Evolutionary conservation across 2,888 invertebrate genomes (phyloP).

Genomic region (Orthosia cruda): DNA sequence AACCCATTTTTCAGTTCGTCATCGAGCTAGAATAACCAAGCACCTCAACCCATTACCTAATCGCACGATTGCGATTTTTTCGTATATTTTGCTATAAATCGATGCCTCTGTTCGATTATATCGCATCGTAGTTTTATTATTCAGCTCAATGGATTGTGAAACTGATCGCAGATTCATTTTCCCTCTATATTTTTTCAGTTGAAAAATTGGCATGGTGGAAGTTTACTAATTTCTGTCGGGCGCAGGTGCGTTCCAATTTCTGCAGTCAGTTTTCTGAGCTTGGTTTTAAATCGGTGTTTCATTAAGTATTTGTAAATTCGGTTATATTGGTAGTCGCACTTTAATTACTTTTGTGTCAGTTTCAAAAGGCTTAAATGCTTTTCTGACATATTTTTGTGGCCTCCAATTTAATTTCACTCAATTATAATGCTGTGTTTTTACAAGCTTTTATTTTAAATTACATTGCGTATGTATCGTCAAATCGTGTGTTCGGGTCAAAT

Average conservation of each 20-base stretch:
- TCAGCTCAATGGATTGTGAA: slow-evolving; percentile 78
- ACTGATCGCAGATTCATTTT: slow-evolving; percentile 71
- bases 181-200: slow-evolving; percentile 31
- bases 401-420: neutral
- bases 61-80: slow-evolving; percentile 43
- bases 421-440: neutral
- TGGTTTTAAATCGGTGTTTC: neutral
- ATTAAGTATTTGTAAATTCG: slow-evolving; percentile 6
- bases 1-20: slow-evolving; percentile 40
- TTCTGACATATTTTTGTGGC: neutral
- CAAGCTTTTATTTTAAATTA: too few relatives aligned
- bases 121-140: slow-evolving; percentile 74
- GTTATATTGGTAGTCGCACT: neutral
- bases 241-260: slow-evolving; percentile 67
- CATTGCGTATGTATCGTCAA: too few relatives aligned
- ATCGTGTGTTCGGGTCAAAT: too few relatives aligned
- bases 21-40: slow-evolving; percentile 47
- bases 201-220: slow-evolving; percentile 41
- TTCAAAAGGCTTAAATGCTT: neutral
- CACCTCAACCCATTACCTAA: slow-evolving; percentile 54
- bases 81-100: slow-evolving; percentile 48
- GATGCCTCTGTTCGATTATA: slow-evolving; percentile 55
- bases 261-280: slow-evolving; percentile 39
- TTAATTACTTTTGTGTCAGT: slow-evolving; percentile 13
- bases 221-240: slow-evolving; percentile 48